Evolutionary conservation across 2,113 vertebrate genomes (phyloP).

Genomic region (Pseudonaja textilis): DNA sequence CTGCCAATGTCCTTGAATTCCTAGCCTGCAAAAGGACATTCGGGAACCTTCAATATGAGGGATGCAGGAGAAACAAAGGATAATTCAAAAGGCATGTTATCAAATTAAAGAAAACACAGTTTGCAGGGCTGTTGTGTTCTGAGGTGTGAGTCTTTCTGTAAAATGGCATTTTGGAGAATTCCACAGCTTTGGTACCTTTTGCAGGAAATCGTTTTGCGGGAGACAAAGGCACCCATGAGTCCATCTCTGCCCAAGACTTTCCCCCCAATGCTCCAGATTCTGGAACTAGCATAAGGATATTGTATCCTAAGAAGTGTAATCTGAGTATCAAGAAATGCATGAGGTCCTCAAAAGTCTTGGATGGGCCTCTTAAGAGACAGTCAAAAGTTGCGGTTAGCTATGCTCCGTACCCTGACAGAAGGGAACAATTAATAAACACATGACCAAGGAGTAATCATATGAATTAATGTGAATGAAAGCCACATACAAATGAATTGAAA

Average conservation of each 20-base stretch:
- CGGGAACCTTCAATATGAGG: background rate
- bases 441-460: background rate
- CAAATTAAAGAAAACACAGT: background rate
- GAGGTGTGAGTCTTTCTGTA: background rate
- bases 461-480: background rate
- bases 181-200: background rate
- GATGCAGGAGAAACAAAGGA: background rate
- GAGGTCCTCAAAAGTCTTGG: background rate
- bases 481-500: background rate
- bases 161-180: background rate
- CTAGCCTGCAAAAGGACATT: background rate
- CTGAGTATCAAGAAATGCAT: background rate
- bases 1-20: background rate
- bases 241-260: background rate
- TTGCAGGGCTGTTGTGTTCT: background rate
- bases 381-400: background rate
- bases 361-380: background rate
- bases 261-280: background rate
- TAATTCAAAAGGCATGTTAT: background rate
- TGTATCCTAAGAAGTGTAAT: background rate
- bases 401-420: background rate
- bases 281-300: background rate
- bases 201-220: background rate
- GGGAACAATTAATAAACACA: background rate
- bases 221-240: background rate